Evolutionary conservation across 2,113 vertebrate genomes (phyloP).

Genomic region (Microcebus ravelobensis): DNA sequence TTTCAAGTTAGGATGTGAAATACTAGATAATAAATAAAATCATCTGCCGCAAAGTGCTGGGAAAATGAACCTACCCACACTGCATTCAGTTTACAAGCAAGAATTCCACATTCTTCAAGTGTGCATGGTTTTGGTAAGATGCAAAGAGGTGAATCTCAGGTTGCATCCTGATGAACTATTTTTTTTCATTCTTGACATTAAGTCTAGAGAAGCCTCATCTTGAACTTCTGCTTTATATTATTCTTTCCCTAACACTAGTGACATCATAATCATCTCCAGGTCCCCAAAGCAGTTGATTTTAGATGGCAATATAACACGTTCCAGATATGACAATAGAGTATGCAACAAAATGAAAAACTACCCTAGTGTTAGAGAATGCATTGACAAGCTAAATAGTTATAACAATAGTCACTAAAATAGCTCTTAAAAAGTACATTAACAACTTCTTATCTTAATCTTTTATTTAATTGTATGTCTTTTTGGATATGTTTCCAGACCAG

Average conservation of each 20-base stretch:
- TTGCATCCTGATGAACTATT: slow-evolving; percentile 63
- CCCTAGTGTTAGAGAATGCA: slow-evolving; percentile 59
- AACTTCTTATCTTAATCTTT: slow-evolving; percentile 74
- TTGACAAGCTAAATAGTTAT: slow-evolving; percentile 70
- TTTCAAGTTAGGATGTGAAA: slow-evolving; percentile 41
- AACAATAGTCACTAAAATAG: slow-evolving; percentile 66
- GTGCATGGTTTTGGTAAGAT: slow-evolving; percentile 61
- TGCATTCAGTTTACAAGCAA: background rate
- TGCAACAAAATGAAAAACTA: slow-evolving; percentile 66
- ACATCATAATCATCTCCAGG: slow-evolving; percentile 76
- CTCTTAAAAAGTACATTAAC: slow-evolving; percentile 74
- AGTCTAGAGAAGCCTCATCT: slow-evolving; percentile 69
- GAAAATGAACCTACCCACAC: slow-evolving; percentile 1
- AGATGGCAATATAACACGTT: slow-evolving; percentile 74
- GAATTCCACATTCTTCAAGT: background rate
- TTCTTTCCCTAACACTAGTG: slow-evolving; percentile 68
- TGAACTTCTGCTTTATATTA: slow-evolving; percentile 72
- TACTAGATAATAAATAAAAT: slow-evolving; percentile 58
- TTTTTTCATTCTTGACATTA: slow-evolving; percentile 66
- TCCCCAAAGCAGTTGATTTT: slow-evolving; percentile 66
- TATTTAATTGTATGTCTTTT: slow-evolving; percentile 71
- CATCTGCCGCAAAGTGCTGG: slow-evolving; percentile 33
- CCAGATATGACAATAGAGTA: slow-evolving; percentile 70
- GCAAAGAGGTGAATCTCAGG: slow-evolving; percentile 74
- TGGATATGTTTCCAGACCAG: slow-evolving; percentile 71